Conservation (phyloP, 1,140 invertebrate species). For the Callitettix versicolor region DNA sequence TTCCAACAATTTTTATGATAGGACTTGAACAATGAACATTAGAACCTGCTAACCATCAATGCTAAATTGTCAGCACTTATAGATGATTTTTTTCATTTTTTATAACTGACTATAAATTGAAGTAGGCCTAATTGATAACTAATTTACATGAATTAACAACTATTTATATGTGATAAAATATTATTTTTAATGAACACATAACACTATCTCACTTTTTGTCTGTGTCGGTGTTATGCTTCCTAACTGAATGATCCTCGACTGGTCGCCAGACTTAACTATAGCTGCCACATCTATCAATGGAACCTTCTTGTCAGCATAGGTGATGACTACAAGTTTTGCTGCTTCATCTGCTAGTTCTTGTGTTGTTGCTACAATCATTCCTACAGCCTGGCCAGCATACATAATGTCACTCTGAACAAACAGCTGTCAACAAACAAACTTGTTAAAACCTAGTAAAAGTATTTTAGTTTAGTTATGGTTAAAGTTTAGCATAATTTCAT, state of each 20-base stretch:
- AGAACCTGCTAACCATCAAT: too few relatives aligned
- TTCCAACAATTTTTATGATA: too few relatives aligned
- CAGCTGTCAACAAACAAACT: constrained; percentile 27
- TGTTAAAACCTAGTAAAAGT: background rate
- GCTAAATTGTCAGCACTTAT: too few relatives aligned
- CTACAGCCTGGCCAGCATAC: constrained; percentile 60
- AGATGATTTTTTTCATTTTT: too few relatives aligned
- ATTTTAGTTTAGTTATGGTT: background rate
- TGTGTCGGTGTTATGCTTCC: constrained; percentile 6
- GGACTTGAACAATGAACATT: too few relatives aligned
- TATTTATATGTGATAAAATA: too few relatives aligned
- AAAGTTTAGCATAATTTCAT: too few relatives aligned
- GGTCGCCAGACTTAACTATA: constrained; percentile 8
- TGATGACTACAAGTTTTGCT: constrained; percentile 49
- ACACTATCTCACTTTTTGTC: constrained; percentile 12
- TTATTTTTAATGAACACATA: too few relatives aligned
- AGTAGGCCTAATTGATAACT: too few relatives aligned
- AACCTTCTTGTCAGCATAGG: constrained; percentile 34
- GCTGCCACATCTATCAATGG: constrained; percentile 7
- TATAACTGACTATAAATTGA: too few relatives aligned
- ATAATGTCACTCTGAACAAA: constrained; percentile 40
- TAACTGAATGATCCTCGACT: background rate
- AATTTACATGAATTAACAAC: too few relatives aligned
- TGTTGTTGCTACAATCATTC: constrained; percentile 51
- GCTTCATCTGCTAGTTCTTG: constrained; percentile 47